These are phyloP conservation scores for Tupaia chinensis DNA, from an alignment of 2,113 vertebrate genomes.

Conservation along the genomic window DNA sequence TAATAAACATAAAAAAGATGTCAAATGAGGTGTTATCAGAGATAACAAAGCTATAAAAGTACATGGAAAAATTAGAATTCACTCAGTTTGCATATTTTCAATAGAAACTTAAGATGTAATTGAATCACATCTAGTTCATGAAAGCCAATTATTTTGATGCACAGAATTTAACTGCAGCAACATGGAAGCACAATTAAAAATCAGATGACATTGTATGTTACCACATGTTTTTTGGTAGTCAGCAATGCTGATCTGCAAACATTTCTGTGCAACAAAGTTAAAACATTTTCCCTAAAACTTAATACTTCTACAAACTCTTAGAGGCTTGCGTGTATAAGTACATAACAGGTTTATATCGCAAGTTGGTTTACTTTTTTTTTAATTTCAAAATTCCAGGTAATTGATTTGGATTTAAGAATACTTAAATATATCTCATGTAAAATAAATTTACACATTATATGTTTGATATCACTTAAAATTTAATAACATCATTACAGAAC, in stretches of 20 bases:
- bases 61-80: constrained; percentile 87
- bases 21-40: constrained; percentile 56
- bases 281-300: constrained; percentile 64
- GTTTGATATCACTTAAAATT: constrained; percentile 68
- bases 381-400: constrained; percentile 68
- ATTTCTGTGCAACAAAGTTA: constrained; percentile 89
- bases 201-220: constrained; percentile 78
- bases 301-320: constrained; percentile 16
- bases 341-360: neutral
- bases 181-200: constrained; percentile 85
- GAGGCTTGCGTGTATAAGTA: constrained; percentile 30
- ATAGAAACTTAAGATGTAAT: constrained; percentile 83
- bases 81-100: constrained; percentile 89
- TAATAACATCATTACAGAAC: constrained; percentile 81
- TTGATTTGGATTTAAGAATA: constrained; percentile 71
- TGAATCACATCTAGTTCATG: constrained; percentile 84
- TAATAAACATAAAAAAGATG: constrained; percentile 62
- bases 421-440: constrained; percentile 47
- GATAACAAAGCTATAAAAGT: constrained; percentile 54
- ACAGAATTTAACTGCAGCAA: constrained; percentile 89
- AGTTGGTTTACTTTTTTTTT: constrained; percentile 62
- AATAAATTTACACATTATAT: constrained; percentile 55
- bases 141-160: constrained; percentile 87
- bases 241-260: constrained; percentile 91
- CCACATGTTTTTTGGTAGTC: constrained; percentile 81